These are phyloP conservation scores for Sceloporus tristichus DNA, from an alignment of 2,113 vertebrate species.

Conservation along the genomic window DNA sequence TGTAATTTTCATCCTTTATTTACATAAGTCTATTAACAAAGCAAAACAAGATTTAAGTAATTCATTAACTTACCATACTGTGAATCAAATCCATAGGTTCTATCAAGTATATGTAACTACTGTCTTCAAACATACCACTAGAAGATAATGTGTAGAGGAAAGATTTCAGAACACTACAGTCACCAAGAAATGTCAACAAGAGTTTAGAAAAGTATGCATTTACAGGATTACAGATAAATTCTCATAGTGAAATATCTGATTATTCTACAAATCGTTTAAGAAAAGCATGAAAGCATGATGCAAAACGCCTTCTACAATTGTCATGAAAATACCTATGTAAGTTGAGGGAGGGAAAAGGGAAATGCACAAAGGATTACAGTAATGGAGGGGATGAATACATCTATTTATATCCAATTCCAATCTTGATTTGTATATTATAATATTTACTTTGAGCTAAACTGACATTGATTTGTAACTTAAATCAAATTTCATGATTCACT, in stretches of 20 bases:
- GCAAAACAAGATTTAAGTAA: slow-evolving; percentile 30
- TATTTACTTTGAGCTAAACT: neutral
- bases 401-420: neutral
- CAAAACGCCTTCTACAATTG: neutral
- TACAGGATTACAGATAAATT: neutral
- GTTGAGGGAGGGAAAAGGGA: neutral
- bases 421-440: neutral
- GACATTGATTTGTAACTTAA: neutral
- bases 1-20: slow-evolving; percentile 25
- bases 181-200: neutral
- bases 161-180: slow-evolving; percentile 25
- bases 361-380: neutral
- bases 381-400: neutral
- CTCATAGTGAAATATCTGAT: neutral
- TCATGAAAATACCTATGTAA: neutral
- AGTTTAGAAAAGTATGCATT: neutral
- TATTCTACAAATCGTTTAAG: neutral
- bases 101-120: slow-evolving; percentile 88
- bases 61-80: slow-evolving; percentile 84
- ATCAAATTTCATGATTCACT: too few species aligned
- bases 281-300: neutral
- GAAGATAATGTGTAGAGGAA: slow-evolving; percentile 51
- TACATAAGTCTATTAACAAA: slow-evolving; percentile 2
- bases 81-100: slow-evolving; percentile 89
- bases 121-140: slow-evolving; percentile 97